phyloP scores from a whole-genome alignment of 2,888 invertebrate species.

The Zelleria hepariella region DNA sequence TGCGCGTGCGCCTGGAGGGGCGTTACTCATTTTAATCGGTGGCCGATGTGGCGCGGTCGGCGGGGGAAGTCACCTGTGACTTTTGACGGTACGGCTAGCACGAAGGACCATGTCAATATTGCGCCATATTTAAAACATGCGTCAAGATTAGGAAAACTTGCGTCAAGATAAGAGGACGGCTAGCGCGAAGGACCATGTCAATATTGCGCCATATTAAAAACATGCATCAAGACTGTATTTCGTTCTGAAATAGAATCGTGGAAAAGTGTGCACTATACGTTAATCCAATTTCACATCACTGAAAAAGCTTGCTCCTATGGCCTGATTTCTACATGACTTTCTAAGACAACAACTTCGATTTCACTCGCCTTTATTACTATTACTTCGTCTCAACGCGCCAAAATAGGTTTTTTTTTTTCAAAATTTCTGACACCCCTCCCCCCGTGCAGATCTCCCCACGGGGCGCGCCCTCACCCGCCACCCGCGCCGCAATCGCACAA shows the following conservation, averaged over 20 bases:
- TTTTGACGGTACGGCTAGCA: background rate
- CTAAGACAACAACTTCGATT: too few relatives aligned
- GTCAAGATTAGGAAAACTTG: too few relatives aligned
- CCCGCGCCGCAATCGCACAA: slow-evolving; percentile 33
- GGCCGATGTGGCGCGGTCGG: slow-evolving; percentile 23
- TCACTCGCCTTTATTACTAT: background rate
- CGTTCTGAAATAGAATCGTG: too few relatives aligned
- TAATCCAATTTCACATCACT: too few relatives aligned
- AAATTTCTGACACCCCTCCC: background rate
- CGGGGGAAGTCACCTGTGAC: background rate
- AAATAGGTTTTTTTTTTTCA: background rate
- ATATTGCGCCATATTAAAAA: background rate
- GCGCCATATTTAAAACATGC: background rate
- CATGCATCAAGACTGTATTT: too few relatives aligned
- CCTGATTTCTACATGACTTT: too few relatives aligned
- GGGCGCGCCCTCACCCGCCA: slow-evolving; percentile 13
- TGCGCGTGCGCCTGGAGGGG: slow-evolving; percentile 28
- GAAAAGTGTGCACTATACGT: too few relatives aligned
- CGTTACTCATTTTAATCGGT: slow-evolving; percentile 59
- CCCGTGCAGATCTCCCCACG: background rate
- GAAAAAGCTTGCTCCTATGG: too few relatives aligned
- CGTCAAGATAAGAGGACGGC: too few relatives aligned
- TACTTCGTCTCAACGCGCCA: background rate
- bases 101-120: background rate
- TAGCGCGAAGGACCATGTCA: background rate